Evolutionary conservation across 2,888 invertebrate species (phyloP).

Genomic region (Chrysolina oricalcia): DNA sequence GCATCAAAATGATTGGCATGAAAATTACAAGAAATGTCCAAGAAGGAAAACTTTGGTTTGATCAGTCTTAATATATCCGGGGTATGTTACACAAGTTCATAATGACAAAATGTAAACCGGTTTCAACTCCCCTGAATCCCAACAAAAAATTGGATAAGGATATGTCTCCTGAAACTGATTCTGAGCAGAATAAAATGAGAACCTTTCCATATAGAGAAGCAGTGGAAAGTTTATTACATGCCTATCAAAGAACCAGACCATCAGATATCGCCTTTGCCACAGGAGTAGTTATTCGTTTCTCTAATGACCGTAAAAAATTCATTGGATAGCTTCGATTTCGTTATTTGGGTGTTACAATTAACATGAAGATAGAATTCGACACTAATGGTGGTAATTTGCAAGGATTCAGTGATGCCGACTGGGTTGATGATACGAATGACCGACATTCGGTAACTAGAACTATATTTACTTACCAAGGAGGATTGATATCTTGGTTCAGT

Average conservation of each 20-base stretch:
- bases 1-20: background rate
- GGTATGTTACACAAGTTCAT: background rate
- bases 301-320: background rate
- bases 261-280: background rate
- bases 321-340: too few relatives aligned
- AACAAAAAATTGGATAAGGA: too few relatives aligned
- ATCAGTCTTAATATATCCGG: background rate
- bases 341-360: background rate
- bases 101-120: background rate
- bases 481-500: background rate
- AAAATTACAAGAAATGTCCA: background rate
- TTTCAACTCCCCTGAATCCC: too few relatives aligned
- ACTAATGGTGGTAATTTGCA: background rate
- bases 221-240: too few relatives aligned
- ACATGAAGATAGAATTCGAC: too few relatives aligned
- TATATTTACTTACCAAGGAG: background rate
- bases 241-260: too few relatives aligned
- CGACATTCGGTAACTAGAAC: background rate
- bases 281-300: background rate
- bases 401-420: constrained; percentile 1
- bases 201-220: background rate
- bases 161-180: too few relatives aligned
- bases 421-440: too few relatives aligned
- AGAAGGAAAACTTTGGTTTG: background rate
- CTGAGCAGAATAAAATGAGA: background rate